Evolutionary conservation across 2,113 vertebrate species (phyloP).

Genomic region (Rostratula benghalensis): DNA sequence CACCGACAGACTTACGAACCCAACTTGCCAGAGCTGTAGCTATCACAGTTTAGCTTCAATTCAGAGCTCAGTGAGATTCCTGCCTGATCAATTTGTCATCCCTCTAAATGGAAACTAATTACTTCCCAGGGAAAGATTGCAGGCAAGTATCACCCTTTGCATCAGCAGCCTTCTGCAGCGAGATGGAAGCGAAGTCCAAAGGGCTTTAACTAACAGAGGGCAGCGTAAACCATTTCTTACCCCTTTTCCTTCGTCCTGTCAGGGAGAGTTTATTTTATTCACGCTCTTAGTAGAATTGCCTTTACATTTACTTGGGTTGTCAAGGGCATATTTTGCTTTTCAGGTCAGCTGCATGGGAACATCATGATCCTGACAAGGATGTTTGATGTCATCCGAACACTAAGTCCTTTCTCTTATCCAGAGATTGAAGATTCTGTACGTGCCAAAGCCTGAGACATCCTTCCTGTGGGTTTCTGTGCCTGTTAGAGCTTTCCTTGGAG

Average conservation of each 20-base stretch:
- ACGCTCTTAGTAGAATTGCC: slow-evolving; percentile 32
- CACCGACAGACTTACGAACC: slow-evolving; percentile 75
- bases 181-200: slow-evolving; percentile 61
- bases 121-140: slow-evolving; percentile 79
- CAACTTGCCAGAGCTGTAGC: slow-evolving; percentile 71
- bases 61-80: slow-evolving; percentile 78
- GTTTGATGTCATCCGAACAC: not conserved
- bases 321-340: slow-evolving; percentile 46
- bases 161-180: slow-evolving; percentile 60
- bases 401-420: not conserved
- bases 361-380: slow-evolving; percentile 34
- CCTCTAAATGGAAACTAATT: slow-evolving; percentile 87
- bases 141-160: slow-evolving; percentile 70
- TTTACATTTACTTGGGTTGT: slow-evolving; percentile 14
- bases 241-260: slow-evolving; percentile 1
- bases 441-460: not conserved
- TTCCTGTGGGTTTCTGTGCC: not conserved
- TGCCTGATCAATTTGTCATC: slow-evolving; percentile 86
- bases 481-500: not conserved
- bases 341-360: slow-evolving; percentile 48
- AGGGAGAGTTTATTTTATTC: slow-evolving; percentile 52
- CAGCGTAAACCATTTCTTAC: not conserved
- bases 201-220: slow-evolving; percentile 32
- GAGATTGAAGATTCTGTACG: not conserved
- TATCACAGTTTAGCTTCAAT: slow-evolving; percentile 77